A percentile compares a stretch with the other conserved stretches of the same genome.
Conservation (phyloP, 2,888 invertebrate genomes). For the Andrena hattorfiana region DNA sequence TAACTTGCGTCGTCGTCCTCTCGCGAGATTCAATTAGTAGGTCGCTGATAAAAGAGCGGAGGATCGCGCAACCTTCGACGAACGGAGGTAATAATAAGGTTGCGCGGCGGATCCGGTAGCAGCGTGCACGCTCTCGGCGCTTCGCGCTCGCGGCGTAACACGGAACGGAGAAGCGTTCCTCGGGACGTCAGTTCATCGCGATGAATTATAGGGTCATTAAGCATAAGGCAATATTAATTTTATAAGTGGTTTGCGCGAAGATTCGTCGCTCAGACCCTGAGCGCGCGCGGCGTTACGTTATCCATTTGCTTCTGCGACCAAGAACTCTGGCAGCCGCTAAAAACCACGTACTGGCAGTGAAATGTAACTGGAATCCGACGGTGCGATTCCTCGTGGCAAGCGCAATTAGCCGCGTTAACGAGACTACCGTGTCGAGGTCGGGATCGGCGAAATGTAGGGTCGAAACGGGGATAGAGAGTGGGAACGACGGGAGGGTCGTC, state of each 20-base stretch:
- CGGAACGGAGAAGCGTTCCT: background rate
- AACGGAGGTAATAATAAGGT: constrained; percentile 66
- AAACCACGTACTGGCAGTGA: background rate
- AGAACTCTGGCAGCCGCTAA: background rate
- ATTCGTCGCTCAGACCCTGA: background rate
- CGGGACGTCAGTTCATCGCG: constrained; percentile 23
- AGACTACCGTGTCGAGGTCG: constrained; percentile 40
- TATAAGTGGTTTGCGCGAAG: background rate
- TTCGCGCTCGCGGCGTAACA: constrained; percentile 5
- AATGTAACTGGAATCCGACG: background rate
- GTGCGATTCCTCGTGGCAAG: background rate
- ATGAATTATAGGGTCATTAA: constrained; percentile 22
- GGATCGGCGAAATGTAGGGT: constrained; percentile 9
- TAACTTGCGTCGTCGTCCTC: constrained; percentile 17
- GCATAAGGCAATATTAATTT: background rate
- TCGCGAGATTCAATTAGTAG: constrained; percentile 46
- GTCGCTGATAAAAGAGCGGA: constrained; percentile 42
- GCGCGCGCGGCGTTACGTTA: no score
- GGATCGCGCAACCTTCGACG: constrained; percentile 64
- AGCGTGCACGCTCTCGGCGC: constrained; percentile 22
- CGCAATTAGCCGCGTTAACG: constrained; percentile 58
- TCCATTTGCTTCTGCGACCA: no score
- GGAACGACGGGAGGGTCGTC: background rate
- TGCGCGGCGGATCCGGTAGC: constrained; percentile 55
- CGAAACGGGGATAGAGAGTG: background rate